Conservation (phyloP, 1,140 invertebrate genomes). For the Ridgeia piscesae region DNA sequence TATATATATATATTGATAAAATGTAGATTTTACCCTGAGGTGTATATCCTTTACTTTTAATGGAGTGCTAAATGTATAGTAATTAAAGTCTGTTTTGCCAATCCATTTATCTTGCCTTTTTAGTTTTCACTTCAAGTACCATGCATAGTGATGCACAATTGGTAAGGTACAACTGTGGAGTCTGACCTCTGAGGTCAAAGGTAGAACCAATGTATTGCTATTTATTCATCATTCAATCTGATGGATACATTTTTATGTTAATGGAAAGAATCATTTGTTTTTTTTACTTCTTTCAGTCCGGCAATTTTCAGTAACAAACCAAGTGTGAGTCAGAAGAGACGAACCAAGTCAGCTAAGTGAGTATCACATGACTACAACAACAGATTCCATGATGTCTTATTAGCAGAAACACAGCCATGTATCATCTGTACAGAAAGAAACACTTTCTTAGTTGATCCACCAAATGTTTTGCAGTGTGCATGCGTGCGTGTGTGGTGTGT, state of each 20-base stretch:
- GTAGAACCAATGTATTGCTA: neutral
- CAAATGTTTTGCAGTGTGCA: too few relatives aligned
- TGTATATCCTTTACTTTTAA: neutral
- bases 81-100: neutral
- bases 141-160: neutral
- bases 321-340: conserved; percentile 31
- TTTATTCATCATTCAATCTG: neutral
- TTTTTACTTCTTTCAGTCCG: conserved; percentile 29
- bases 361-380: conserved; percentile 15
- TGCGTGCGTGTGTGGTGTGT: neutral
- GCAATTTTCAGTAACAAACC: conserved; percentile 34
- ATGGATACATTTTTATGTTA: neutral
- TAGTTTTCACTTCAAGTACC: neutral
- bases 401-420: neutral
- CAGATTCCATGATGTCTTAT: neutral
- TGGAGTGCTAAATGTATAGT: neutral
- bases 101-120: neutral
- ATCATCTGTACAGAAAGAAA: neutral
- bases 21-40: too few relatives aligned
- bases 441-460: neutral
- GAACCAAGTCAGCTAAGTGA: conserved; percentile 25
- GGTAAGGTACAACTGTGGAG: neutral
- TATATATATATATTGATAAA: too few relatives aligned
- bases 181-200: neutral
- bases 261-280: conserved; percentile 15